Evolutionary conservation across 2,797 vertebrate species (phyloP), one percentile per base, ranked within the genome.

Genomic region (Siniperca undulata): DNA sequence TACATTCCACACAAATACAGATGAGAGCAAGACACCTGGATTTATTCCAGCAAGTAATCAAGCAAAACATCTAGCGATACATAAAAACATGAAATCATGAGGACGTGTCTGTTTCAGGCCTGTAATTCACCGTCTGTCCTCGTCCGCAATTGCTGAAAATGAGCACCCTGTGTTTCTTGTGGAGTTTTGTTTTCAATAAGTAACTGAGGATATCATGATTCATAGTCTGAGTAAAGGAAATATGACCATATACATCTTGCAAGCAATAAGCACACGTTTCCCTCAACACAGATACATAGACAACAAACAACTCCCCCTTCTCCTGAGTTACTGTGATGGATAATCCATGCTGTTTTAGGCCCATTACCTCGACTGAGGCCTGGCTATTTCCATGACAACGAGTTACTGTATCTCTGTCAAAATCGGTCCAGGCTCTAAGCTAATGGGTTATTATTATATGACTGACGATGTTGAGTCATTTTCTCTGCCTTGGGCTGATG

Each of bases 331-430:
- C 52, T 66, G 70, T 78, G 82, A 78, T 88, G 83, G 87, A 85
- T 88, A 84, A 91, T 79, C 81, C 80, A 81, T 71, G 80, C 55
- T 79, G 52, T 87, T 90, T 86, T 82, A 80, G 76, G 60, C 50
- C 83, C 61, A 85, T 93, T 91, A 90, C 81, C 84, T 82, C 66
- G 17, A 88, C 80, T 34, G 20, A 80, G 55, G 70, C 82, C 78
- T 70, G 78, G 70, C 44, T 72, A 91, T 94, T 91, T 91, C 92
- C 92, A 94, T 94, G 94, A 92, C 90, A 86, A 94, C 89, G 3
- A 72, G 79, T 83, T 86, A 81, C 81, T 72, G 80, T 93, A 94
- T 93, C 91, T 87, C 82, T 82, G 82, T 88, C 75, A 2, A 90
- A 86, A 93, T 92, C 85, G 30, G 82, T 74, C 72, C 82, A 74